A percentile compares a stretch with the other conserved stretches of the same genome.
Conservation (phyloP, 2,888 invertebrate species). For the Tetranychus truncatus region DNA sequence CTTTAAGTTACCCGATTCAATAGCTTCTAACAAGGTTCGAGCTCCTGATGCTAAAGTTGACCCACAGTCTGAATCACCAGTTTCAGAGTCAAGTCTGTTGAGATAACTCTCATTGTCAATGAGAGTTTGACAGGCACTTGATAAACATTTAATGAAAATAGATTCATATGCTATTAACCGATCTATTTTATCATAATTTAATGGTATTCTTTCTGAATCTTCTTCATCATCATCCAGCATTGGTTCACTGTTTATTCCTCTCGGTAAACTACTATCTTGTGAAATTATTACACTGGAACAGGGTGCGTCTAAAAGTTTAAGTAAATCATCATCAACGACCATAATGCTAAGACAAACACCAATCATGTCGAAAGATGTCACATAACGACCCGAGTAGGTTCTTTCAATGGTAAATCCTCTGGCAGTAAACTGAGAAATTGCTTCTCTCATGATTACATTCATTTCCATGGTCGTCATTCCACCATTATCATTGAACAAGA, state of each 20-base stretch:
- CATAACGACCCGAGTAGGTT: constrained; percentile 42
- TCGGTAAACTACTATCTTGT: neutral
- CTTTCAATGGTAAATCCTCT: constrained; percentile 34
- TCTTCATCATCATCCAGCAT: neutral
- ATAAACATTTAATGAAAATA: neutral
- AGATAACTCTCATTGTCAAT: constrained; percentile 40
- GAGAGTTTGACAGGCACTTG: neutral
- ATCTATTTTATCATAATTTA: neutral
- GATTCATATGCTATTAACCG: neutral
- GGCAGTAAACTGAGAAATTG: constrained; percentile 40
- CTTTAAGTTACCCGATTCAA: constrained; percentile 14
- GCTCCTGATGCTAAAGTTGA: constrained; percentile 44
- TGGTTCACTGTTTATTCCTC: neutral
- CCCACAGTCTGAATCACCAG: constrained; percentile 59
- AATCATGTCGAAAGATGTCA: constrained; percentile 58
- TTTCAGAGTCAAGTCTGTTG: constrained; percentile 46
- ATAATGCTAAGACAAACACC: constrained; percentile 54
- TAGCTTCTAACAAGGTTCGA: constrained; percentile 36
- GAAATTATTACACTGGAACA: neutral
- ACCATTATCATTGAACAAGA: constrained; percentile 60
- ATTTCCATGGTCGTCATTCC: constrained; percentile 54
- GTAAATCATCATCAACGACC: constrained; percentile 28
- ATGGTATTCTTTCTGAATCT: no score
- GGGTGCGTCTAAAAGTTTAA: constrained; percentile 19
- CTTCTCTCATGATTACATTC: constrained; percentile 49